phyloP scores from a whole-genome alignment of 2,888 invertebrate genomes.

The Drymonia ruficornis region DNA sequence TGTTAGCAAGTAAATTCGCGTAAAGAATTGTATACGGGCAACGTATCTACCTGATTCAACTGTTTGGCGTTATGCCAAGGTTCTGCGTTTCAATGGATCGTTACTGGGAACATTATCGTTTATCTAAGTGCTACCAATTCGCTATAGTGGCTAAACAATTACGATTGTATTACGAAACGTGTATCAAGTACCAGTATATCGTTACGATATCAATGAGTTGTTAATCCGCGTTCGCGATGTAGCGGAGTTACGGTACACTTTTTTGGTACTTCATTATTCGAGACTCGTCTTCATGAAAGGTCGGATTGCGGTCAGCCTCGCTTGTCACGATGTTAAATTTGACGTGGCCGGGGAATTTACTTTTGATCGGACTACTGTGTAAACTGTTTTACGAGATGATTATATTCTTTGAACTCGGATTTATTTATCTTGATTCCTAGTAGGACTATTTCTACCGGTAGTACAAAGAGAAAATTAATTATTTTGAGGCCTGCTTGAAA shows the following conservation, averaged over 20 bases:
- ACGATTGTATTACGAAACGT: constrained; percentile 31
- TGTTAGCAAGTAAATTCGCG: constrained; percentile 15
- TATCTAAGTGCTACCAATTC: constrained; percentile 44
- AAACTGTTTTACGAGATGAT: constrained; percentile 18
- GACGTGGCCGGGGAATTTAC: constrained; percentile 19
- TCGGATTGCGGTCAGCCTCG: constrained; percentile 40
- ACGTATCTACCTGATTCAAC: constrained; percentile 50
- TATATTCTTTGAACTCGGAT: constrained; percentile 9
- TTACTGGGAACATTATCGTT: constrained; percentile 54
- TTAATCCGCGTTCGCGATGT: constrained; percentile 21
- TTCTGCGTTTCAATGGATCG: constrained; percentile 64
- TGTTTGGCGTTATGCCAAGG: constrained; percentile 66
- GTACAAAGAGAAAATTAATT: constrained; percentile 9
- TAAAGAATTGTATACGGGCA: constrained; percentile 16
- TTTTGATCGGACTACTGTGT: constrained; percentile 19
- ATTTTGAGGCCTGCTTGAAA: no score
- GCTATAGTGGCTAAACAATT: constrained; percentile 36
- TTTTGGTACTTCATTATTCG: constrained; percentile 41
- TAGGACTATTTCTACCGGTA: neutral
- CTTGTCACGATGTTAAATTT: constrained; percentile 33
- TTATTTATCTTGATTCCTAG: neutral
- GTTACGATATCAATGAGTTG: constrained; percentile 22
- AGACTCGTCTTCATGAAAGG: constrained; percentile 40
- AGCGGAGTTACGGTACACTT: constrained; percentile 33
- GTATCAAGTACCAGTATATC: constrained; percentile 21